Conservation (phyloP, 2,113 vertebrate species). For the Rostratula benghalensis region DNA sequence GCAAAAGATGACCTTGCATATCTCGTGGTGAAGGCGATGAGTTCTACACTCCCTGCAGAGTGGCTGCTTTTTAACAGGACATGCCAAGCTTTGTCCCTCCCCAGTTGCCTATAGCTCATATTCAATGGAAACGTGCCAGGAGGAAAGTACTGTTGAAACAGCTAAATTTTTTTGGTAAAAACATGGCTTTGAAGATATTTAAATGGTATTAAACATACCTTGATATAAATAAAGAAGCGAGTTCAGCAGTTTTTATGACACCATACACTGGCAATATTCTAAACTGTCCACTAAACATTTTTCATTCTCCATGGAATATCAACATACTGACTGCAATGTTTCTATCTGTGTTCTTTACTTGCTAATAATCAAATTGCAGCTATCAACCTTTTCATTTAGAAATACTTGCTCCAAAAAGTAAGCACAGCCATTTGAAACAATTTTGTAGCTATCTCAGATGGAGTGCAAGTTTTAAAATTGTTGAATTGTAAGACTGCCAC, state of each 20-base stretch:
- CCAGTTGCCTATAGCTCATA: neutral
- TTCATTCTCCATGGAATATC: conserved; percentile 47
- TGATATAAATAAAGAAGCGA: conserved; percentile 30
- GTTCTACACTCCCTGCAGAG: neutral
- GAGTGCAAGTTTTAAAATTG: conserved; percentile 56
- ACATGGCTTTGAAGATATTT: conserved; percentile 35
- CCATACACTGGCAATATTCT: neutral
- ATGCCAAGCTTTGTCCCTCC: neutral
- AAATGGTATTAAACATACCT: neutral
- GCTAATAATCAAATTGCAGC: conserved; percentile 68
- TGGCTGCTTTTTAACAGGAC: neutral
- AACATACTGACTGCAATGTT: conserved; percentile 38
- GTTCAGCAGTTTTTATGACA: conserved; percentile 42
- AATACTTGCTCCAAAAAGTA: conserved; percentile 53
- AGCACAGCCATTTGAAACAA: conserved; percentile 60
- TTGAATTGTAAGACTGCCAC: conserved; percentile 55
- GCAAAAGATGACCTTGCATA: fast-evolving
- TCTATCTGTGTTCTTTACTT: conserved; percentile 39
- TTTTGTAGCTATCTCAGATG: conserved; percentile 55
- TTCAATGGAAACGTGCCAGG: neutral
- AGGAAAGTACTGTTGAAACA: conserved; percentile 3
- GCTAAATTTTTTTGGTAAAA: conserved; percentile 37
- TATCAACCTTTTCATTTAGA: conserved; percentile 66
- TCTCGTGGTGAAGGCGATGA: neutral
- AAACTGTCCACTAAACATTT: conserved; percentile 63